Evolutionary conservation across 2,888 invertebrate species (phyloP).

Genomic region (Sarcophaga variegata): DNA sequence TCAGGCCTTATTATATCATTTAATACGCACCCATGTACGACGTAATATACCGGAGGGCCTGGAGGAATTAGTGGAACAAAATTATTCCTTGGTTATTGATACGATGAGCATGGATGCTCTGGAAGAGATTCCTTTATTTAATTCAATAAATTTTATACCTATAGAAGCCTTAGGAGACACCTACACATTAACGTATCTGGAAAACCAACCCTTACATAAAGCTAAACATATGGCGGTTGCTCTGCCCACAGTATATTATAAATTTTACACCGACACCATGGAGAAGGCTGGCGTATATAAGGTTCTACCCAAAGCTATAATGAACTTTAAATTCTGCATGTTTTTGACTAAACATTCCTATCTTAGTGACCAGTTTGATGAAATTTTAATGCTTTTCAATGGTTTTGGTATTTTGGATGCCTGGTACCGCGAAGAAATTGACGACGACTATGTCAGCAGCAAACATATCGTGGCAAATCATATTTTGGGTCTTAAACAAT

Average conservation of each 20-base stretch:
- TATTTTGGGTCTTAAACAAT: conserved; percentile 16
- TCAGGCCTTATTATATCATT: conserved; percentile 65
- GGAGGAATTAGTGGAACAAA: conserved; percentile 25
- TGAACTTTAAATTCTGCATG: conserved; percentile 63
- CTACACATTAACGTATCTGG: conserved; percentile 26
- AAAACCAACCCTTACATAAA: background rate
- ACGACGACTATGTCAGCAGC: conserved; percentile 17
- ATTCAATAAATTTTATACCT: conserved; percentile 24
- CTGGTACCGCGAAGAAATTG: conserved; percentile 57
- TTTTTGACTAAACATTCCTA: conserved; percentile 70
- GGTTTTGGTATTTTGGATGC: conserved; percentile 60
- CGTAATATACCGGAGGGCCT: conserved; percentile 49
- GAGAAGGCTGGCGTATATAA: conserved; percentile 45
- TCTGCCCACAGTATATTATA: conserved; percentile 56
- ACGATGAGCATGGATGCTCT: background rate
- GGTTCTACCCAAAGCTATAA: conserved; percentile 61
- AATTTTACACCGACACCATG: conserved; percentile 38
- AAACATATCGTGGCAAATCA: background rate
- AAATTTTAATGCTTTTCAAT: conserved; percentile 45
- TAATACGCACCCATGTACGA: conserved; percentile 63
- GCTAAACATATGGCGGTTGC: conserved; percentile 13
- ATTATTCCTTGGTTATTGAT: conserved; percentile 60
- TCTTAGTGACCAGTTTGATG: conserved; percentile 57
- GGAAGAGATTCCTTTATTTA: background rate
- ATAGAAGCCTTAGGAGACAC: conserved; percentile 24